These are phyloP conservation scores for Serilophus lunatus DNA, from an alignment of 2,113 vertebrate genomes.

Conservation along the genomic window DNA sequence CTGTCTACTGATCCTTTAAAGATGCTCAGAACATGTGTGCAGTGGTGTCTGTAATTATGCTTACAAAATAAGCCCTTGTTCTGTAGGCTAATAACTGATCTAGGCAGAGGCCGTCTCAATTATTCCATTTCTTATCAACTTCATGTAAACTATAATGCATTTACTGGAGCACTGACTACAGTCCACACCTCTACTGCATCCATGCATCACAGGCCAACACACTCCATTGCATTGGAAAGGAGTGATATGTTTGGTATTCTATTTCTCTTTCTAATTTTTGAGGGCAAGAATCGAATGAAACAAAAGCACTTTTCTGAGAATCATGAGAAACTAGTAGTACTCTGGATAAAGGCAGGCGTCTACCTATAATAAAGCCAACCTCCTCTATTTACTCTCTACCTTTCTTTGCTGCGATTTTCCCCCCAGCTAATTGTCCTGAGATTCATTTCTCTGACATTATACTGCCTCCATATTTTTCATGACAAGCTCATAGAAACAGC, in stretches of 20 bases:
- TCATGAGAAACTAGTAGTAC: background rate
- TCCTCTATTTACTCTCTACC: background rate
- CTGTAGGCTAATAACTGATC: background rate
- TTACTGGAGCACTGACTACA: background rate
- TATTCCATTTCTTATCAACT: background rate
- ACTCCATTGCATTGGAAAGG: background rate
- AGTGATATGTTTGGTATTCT: background rate
- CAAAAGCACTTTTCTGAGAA: background rate
- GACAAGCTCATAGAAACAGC: background rate
- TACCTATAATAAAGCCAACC: background rate
- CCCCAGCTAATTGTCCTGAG: rapidly evolving
- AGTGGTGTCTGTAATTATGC: background rate
- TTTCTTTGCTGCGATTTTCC: background rate
- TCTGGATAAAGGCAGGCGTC: background rate
- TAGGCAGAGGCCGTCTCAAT: background rate
- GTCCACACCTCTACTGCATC: background rate
- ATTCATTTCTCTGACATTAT: background rate
- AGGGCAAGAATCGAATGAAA: background rate
- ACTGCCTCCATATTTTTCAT: background rate
- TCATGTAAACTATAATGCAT: background rate
- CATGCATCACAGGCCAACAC: background rate
- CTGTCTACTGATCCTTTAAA: background rate
- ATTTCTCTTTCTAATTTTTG: background rate
- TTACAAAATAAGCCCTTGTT: background rate
- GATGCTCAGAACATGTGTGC: background rate